Base-by-base conservation (phyloP, 2,888 invertebrate species). In the Hirtodrosophila duncani region DNA sequence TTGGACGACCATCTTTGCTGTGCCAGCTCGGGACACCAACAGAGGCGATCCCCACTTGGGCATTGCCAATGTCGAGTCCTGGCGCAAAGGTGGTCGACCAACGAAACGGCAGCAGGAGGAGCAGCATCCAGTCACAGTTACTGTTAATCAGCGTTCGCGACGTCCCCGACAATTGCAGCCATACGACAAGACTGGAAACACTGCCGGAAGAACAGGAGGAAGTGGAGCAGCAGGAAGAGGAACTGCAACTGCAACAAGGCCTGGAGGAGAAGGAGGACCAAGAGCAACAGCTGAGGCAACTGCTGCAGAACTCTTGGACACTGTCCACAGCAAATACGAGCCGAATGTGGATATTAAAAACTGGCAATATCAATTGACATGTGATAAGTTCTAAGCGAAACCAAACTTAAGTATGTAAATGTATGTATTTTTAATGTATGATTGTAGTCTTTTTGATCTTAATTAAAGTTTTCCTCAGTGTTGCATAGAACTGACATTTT, bases 291-390 rank as follows among this genome's bases (percentile, higher is more conserved):
- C 56, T 59, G 57, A 58, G 49, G 13, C 49, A 66, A 57, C 55
- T 60, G 66, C 68, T 60, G 68, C 67, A 52, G 67, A 79, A 50
- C 60, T 80, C 58, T 43, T 84, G 67, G 83, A 80, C 63, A 56
- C 63, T 77, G 66, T 65, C 53, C 48, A 69, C 75, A 50, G 79
- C 74, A 71, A 83, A 81, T 72, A 71, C 66, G 67, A 83, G 37
- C 74, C 84, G 39, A 81, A 79, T 62, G 46, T 83, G 70, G 85
- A 83, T 74, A 70, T 86, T 70, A 85, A 83, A 70, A 86, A 87
- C 81, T 87, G 87, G 87, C 83, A 85, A 65, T 87, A 87, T 72
- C 87, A 87, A 65, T 69, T 87, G 51, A 87, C 87, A 52, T 86
- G 85, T 81, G 84, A 87, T 64, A 84, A 85, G 63, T 81, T 87